Base-by-base conservation (phyloP, 2,888 invertebrate genomes). In the Drosophila leonis region DNA sequence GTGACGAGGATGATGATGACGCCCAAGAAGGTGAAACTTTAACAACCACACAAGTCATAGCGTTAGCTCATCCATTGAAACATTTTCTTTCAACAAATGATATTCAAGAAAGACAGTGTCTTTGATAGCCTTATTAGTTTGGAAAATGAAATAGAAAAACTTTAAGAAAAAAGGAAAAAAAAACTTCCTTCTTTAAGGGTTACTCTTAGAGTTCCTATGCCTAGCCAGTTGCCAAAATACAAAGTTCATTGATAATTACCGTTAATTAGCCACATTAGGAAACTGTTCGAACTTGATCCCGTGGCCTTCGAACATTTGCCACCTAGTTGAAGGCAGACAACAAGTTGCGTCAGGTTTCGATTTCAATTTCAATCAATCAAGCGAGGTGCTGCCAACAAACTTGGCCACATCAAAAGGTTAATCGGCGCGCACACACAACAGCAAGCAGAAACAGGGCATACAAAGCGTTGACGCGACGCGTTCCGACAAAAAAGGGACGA, bases 311-410 rank as follows among this genome's bases (percentile, higher is more conserved):
- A 33, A 44, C 35, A 41, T 54, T 59, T 29, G 54, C 60, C 57
- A 66, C 57, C 66, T 56, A 41, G 33, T 51, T 33, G 31, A 33
- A 31, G 20, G 10, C 31, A 29, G 64, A 57, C 65, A 64, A 49
- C 62, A 42, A 65, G 66, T 69, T 70, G 69, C 55, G 71, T 55
- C 65, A 78, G 76, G 81, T 62, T 76, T 75, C 82, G 78, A 89
- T 79, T 90, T 88, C 88, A 90, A 82, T 90, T 84, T 81, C 86
- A 90, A 91, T 91, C 91, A 90, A 90, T 91, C 91, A 91, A 86
- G 79, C 71, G 61, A 60, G 70, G 57, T 48, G 55, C 49, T 55
- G 59, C 48, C 64, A 80, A 64, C 74, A 70, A 74, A 79, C 81
- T 66, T 76, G 80, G 74, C 81, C 57, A 46, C 48, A 39, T 48